Evolutionary conservation across 2,113 vertebrate species (phyloP).

Genomic region (Bucco capensis): DNA sequence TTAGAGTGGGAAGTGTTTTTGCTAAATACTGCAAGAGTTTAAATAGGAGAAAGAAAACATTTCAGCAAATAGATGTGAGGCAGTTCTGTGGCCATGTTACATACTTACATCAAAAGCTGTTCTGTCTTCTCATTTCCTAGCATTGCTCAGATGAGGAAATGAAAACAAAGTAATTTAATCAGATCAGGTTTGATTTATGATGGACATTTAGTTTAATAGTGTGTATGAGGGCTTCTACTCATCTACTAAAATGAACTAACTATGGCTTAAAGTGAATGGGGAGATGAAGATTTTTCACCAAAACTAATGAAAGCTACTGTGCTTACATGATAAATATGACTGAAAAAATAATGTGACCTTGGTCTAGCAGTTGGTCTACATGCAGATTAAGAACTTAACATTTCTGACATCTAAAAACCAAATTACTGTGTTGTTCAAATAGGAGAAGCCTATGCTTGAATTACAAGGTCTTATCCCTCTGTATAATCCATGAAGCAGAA

Average conservation of each 20-base stretch:
- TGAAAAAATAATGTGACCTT: background rate
- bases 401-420: background rate
- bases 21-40: background rate
- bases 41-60: background rate
- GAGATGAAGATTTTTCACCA: background rate
- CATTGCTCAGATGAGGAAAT: background rate
- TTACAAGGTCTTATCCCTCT: background rate
- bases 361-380: background rate
- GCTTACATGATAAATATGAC: background rate
- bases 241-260: background rate
- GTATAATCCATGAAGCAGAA: background rate
- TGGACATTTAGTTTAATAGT: background rate
- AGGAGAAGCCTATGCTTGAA: background rate
- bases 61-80: background rate
- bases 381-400: background rate
- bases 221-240: background rate
- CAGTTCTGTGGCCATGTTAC: background rate
- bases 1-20: background rate
- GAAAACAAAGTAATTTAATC: background rate
- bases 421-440: background rate
- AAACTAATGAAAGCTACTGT: background rate
- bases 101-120: background rate
- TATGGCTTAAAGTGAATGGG: background rate
- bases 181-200: background rate
- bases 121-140: background rate